phyloP scores from a whole-genome alignment of 2,797 vertebrate genomes.

The Brachyrhaphis roseni region DNA sequence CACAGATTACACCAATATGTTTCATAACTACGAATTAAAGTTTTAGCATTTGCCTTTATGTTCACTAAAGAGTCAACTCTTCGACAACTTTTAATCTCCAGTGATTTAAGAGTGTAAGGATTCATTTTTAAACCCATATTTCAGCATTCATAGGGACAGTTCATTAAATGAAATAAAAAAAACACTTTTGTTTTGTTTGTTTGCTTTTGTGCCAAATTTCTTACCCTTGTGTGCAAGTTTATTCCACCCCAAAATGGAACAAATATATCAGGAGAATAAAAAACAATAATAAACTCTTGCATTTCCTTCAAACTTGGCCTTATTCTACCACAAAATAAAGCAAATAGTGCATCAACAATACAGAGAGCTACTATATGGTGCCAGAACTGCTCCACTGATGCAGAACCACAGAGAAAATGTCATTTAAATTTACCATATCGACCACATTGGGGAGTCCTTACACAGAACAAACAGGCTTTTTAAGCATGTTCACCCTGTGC shows the following conservation, averaged over 20 bases:
- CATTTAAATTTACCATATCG: not conserved
- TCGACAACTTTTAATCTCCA: not conserved
- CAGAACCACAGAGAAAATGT: not conserved
- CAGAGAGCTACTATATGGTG: not conserved
- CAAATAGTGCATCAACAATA: not conserved
- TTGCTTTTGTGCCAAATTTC: not conserved
- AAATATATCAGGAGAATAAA: not conserved
- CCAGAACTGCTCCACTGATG: not conserved
- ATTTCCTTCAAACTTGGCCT: not conserved
- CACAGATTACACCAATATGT: not conserved
- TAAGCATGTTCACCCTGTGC: not conserved
- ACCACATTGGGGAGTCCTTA: not conserved
- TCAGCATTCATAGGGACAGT: not conserved
- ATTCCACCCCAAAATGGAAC: not conserved
- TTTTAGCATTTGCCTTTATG: not conserved
- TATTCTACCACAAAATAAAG: not conserved
- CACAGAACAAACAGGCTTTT: not conserved
- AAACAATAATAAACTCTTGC: not conserved
- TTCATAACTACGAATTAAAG: not conserved
- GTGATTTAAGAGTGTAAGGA: not conserved
- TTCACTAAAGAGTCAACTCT: not conserved
- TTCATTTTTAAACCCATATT: not conserved
- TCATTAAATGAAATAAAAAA: not conserved
- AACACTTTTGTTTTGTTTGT: not conserved
- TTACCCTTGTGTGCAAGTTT: not conserved